These are phyloP conservation scores for Paramormyrops kingsleyae DNA, from an alignment of 2,113 vertebrate species.

Conservation along the genomic window DNA sequence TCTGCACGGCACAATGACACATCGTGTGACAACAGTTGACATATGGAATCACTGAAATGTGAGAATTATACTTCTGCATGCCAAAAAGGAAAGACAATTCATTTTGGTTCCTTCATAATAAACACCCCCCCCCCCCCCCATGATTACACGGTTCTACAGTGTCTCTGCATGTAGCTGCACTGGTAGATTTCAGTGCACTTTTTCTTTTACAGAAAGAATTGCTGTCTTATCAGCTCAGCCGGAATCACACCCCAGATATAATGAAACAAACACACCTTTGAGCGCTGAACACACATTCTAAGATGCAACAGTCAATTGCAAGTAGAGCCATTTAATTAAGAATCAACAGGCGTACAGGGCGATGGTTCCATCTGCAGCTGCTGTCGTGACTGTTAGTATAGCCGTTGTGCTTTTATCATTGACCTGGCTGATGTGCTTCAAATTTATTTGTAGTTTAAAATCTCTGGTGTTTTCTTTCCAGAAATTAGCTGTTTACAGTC, in stretches of 20 bases:
- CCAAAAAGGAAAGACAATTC: constrained; percentile 18
- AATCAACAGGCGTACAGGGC: not conserved
- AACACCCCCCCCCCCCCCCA: not conserved
- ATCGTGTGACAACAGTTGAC: constrained; percentile 1
- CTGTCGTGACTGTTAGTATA: not conserved
- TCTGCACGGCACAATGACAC: not conserved
- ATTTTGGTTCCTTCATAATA: constrained; percentile 2
- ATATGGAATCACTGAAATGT: constrained; percentile 6
- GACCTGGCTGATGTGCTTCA: not conserved
- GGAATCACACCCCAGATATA: not conserved
- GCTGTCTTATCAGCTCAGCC: not conserved
- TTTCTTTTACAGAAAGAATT: not conserved
- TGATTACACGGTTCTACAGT: not conserved
- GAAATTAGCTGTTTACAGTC: not conserved
- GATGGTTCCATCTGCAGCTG: not conserved
- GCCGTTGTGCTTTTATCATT: not conserved
- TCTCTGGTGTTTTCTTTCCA: not conserved
- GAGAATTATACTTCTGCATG: constrained; percentile 10
- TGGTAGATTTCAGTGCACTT: not conserved
- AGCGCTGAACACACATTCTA: not conserved
- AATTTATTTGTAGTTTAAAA: not conserved
- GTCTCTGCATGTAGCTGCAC: not conserved
- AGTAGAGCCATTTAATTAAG: not conserved
- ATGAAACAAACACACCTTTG: not conserved
- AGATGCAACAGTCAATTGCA: not conserved